Base-by-base conservation (phyloP, 2,797 vertebrate species). In the Sarcophilus harrisii region DNA sequence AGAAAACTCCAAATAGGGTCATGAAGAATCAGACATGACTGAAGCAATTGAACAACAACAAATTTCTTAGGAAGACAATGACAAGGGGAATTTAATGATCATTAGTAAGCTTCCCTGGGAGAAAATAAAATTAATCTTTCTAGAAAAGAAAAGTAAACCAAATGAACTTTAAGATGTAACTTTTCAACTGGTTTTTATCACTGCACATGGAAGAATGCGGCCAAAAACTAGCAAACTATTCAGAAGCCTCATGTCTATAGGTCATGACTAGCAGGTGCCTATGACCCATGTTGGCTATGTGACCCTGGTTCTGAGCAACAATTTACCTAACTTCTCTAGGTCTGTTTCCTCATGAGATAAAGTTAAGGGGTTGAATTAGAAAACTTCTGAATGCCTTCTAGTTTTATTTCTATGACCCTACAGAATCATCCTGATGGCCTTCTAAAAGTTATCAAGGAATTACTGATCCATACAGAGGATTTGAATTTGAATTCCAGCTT, bases 61-160 rank as follows among this genome's bases (percentile, higher is more conserved):
- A 73, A 38, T 81, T 81, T 81, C 38, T 81, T 81, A 45, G n/a
- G 21, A 54, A 49, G 24, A n/a, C 11, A 52, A 58, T 58, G 38
- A 11, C 6, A 49, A 30, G 5, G 0, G 45, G 21, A 45, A 45
- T 27, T 81, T 18, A 32, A 45, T 91, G 91, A 29, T 2, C 30
- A 93, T 58, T 58, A 60, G 59, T n/a, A 54, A 49, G 18, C 1
- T 52, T 92, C 62, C 92, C 18, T 28, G 45, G 60, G 52, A 92
- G 62, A 27, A 59, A 55, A 93, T 4, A 38, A 38, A 73, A 91
- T 57, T 0, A 58, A n/a, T 93, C 27, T 9, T 94, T 90, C 30
- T 73, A 62, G 32, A 58, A 45, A 95, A 57, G 66, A 66, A 93
- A 92, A 91, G n/a, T 90, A 92, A 90, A 52, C 38, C 55, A 38